Evolutionary conservation across 2,797 vertebrate species (phyloP), one percentile per base, ranked within the genome.

Genomic region (Cephalopachus bancanus): DNA sequence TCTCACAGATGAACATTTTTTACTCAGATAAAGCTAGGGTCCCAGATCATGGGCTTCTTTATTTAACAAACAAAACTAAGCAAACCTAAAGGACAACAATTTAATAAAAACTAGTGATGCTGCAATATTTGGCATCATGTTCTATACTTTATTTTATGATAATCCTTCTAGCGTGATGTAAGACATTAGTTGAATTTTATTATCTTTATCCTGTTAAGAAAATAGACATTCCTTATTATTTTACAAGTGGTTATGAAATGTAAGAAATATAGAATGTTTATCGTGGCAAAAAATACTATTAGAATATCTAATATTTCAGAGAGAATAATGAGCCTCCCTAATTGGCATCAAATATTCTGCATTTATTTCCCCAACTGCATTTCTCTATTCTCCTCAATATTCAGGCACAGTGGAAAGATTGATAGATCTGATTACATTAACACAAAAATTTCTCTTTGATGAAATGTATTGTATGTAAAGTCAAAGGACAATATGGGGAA

Each of bases 1-100:
- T 87, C 74, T 85, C 57, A 91, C 88, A 96, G 67, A 88, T 89
- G 94, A 96, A 95, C 62, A 62, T 72, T 95, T 94, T 44, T 76
- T 75, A 95, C 91, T 94, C 74, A 83, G 91, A 94, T 78, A 71
- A 55, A 76, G 24, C 51, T 28, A 80, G 37, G 86, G 67, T 71
- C 28, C 28, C 57, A 89, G 78, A 60, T 81, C 94, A 93, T 16
- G 14, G 22, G 60, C 60, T 88, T 72, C 55, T 88, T 93, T 94
- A 80, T 71, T 84, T 71, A 85, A 20, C 62, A 95, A 96, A 71
- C 30, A 87, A 91, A 95, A 91, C 60, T 87, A 87, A 83, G n/a
- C 87, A 79, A 92, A 67, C 51, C 37, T 67, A 67, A 17, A 86
- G 60, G 78, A 64, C 83, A 81, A 44, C 30, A n/a, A 55, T 24